Evolutionary conservation across 1,140 invertebrate species (phyloP).

Genomic region (Drosophila parabipectinata): DNA sequence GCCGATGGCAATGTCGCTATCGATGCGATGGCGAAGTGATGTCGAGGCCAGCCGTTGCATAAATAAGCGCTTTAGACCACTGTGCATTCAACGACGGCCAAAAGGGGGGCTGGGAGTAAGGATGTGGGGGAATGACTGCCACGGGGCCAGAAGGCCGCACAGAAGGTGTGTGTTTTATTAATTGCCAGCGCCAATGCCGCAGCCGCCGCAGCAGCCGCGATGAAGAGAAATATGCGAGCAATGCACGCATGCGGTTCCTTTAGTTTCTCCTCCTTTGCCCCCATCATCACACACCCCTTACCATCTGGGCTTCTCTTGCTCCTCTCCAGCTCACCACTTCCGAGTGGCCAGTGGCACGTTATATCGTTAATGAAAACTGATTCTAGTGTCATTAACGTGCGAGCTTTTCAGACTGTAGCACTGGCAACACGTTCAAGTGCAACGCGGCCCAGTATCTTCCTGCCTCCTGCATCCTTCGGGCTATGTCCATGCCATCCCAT

Average conservation of each 20-base stretch:
- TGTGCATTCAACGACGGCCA: conserved; percentile 49
- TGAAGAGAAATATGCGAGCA: conserved; percentile 68
- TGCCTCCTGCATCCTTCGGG: conserved; percentile 26
- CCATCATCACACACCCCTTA: not conserved
- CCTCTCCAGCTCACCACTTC: conserved; percentile 15
- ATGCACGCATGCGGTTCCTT: conserved; percentile 72
- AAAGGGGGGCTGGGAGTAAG: not conserved
- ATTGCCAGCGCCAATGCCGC: conserved; percentile 69
- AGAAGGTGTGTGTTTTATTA: conserved; percentile 81
- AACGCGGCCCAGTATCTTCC: conserved; percentile 36
- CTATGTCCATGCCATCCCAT: not conserved
- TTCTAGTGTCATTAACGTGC: conserved; percentile 82
- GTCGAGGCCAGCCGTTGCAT: conserved; percentile 57
- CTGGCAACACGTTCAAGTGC: conserved; percentile 65
- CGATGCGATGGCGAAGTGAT: conserved; percentile 36
- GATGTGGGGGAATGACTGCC: not conserved
- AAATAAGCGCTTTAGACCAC: conserved; percentile 77
- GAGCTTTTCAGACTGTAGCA: conserved; percentile 61
- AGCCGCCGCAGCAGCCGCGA: conserved; percentile 54
- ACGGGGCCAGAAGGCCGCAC: conserved; percentile 34
- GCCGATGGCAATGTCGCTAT: not conserved
- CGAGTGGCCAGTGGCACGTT: conserved; percentile 50
- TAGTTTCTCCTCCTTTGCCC: not conserved
- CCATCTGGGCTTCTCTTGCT: not conserved
- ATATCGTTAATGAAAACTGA: conserved; percentile 83